Evolutionary conservation across 1,140 invertebrate species (phyloP), one percentile per base, ranked within the genome.

Genomic region (Anastrepha obliqua): DNA sequence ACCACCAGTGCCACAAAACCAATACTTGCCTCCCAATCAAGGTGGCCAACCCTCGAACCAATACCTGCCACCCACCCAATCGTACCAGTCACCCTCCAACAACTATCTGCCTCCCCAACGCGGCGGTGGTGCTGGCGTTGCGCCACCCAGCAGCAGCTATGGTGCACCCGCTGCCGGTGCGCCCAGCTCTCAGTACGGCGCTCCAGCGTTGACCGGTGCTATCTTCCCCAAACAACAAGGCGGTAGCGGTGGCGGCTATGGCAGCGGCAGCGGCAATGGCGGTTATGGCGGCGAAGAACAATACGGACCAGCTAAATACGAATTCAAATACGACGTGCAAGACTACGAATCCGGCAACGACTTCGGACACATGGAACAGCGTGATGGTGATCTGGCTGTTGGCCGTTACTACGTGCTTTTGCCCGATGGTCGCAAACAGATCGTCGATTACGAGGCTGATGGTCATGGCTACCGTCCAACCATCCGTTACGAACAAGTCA

Each of bases 391-490:
- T 89, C 94, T 94, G 20, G 95, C 96, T 70, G 94, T 95, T 86
- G 96, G 96, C 78, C 94, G 95, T 86, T 97, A 97, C 93, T 96
- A 95, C 90, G 96, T 97, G 0, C 93, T 96, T 3, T 93, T 97
- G 78, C 96, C 96, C 88, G 96, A 97, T 93, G 96, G 96, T 87
- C 95, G 96, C 89, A 95, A 95, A 90, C 96, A 97, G 94, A 95
- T 96, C 86, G 97, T 98, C 0, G 95, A 96, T 89, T 98, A 97
- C 92, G 95, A 96, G 90, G 96, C 96, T 13, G 96, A 97, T 89
- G 94, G 95, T 89, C 94, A 96, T 74, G 97, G 97, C 39, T 97
- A 96, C 94, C 96, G 96, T 90, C 96, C 97, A 1, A 96, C 95
- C 89, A 96, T 97, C 90, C 95, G 95, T 47, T 96, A 96, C 90